phyloP scores from a whole-genome alignment of 2,888 invertebrate species.

The Mythimna loreyi region DNA sequence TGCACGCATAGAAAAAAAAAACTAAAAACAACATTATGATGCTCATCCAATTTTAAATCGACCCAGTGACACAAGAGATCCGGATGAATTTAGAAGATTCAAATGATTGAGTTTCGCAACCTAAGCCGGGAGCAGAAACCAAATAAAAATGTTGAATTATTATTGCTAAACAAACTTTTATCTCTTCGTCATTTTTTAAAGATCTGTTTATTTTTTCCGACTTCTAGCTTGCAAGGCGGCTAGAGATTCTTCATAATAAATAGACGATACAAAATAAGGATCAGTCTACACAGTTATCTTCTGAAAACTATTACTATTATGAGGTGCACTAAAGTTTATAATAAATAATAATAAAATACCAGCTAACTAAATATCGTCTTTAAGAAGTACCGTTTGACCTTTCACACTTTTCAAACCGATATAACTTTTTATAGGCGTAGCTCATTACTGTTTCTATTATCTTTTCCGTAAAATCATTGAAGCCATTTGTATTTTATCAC shows the following conservation, averaged over 20 bases:
- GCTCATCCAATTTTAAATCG: constrained; percentile 37
- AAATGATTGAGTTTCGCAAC: constrained; percentile 16
- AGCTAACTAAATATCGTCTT: too few relatives aligned
- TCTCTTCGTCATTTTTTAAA: neutral
- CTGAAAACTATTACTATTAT: too few relatives aligned
- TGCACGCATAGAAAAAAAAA: constrained; percentile 47
- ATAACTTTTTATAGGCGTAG: too few relatives aligned
- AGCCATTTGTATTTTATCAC: too few relatives aligned
- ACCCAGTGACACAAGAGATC: constrained; percentile 42
- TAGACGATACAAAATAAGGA: neutral
- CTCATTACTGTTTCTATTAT: too few relatives aligned
- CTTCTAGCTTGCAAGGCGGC: neutral
- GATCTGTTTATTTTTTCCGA: neutral
- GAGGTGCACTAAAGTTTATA: too few relatives aligned
- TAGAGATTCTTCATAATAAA: neutral
- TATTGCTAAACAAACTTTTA: constrained; percentile 1
- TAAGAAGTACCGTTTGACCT: too few relatives aligned
- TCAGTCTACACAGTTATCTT: neutral
- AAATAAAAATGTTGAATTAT: constrained; percentile 14
- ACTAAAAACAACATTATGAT: constrained; percentile 37
- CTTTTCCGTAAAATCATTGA: too few relatives aligned
- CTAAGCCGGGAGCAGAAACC: neutral
- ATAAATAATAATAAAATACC: neutral
- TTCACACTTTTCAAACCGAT: too few relatives aligned
- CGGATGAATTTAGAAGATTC: constrained; percentile 20